Base-by-base conservation (phyloP, 37 sponge, comb jelly and placozoan genomes). In the Lycopodina hypogea region DNA sequence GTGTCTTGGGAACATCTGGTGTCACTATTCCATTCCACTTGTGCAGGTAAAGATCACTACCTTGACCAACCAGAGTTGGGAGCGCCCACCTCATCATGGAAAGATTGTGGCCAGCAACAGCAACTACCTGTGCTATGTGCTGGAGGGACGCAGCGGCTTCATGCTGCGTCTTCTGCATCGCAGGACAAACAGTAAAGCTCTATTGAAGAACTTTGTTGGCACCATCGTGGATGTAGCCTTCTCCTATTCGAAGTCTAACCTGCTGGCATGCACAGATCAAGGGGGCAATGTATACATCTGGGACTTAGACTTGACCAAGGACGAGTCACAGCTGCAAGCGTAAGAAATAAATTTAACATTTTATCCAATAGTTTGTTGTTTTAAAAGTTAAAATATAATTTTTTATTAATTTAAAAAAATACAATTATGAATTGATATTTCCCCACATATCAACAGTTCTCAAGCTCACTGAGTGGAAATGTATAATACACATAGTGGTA, bases 221-320 rank as follows among this genome's bases (percentile, higher is more conserved):
- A 63, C 86, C 15, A 77, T 96, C 0, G 53, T 84, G 42, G 96
- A 96, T 39, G 68, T 96, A 0, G 71, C 91, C 7, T 96, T 96
- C 79, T 86, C 83, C 2, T 88, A 90, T 61, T 24, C 56, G 41
- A 24, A 33, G 40, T 90, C 85, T 0, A 84, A 87, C 53, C 26
- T 87, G 53, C 76, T 96, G 38, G 94, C 91, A 4, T 87, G 88
- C 52, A 70, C 90, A 32, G 96, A 96, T 76, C 75, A 87, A 61
- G 91, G 84, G 33, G 96, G 96, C 1, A 90, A 84, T 58, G 39
- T 96, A 18, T 82, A 81, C 51, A 62, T 93, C 4, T 93, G 91
- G 86, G 71, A 90, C 63, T 40, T 96, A 9, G 75, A 77, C 42
- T 69, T 59, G 52, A 41, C 78, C 1, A 71, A 76, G 28, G 83